Percentiles rank a stretch among this genome's conserved stretches.
These are phyloP conservation scores for Anagyrus pseudococci DNA, from an alignment of 2,888 invertebrate species.

Conservation along the genomic window DNA sequence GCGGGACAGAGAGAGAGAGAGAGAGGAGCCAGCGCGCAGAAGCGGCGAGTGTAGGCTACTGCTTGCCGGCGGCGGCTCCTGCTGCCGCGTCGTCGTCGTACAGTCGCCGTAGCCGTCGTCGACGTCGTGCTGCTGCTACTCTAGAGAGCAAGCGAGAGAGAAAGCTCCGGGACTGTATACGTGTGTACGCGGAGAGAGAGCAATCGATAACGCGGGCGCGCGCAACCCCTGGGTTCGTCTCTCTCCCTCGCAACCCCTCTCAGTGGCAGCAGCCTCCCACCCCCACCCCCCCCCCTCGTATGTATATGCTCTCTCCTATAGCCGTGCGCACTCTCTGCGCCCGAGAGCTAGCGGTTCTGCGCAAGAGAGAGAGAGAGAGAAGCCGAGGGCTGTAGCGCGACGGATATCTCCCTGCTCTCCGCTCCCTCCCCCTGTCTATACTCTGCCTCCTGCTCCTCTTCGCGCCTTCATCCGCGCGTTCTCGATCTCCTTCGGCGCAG, in stretches of 20 bases:
- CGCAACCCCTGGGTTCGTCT: not conserved
- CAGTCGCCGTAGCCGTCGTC: too few relatives aligned
- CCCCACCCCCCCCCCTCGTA: not conserved
- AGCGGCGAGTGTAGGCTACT: not conserved
- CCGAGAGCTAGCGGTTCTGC: slow-evolving; percentile 4
- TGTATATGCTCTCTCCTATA: not conserved
- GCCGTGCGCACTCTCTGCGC: not conserved
- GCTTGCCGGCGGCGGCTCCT: not conserved
- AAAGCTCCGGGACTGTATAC: too few relatives aligned
- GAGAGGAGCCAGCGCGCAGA: too few relatives aligned
- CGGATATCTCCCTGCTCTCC: too few relatives aligned
- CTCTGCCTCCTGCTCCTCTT: too few relatives aligned
- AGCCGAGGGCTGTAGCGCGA: slow-evolving; percentile 3
- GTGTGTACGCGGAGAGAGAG: slow-evolving; percentile 17
- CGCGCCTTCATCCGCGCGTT: too few relatives aligned
- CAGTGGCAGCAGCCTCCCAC: not conserved
- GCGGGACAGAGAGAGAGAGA: slow-evolving; percentile 16
- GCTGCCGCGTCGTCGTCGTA: not conserved
- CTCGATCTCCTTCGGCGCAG: too few relatives aligned
- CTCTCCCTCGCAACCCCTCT: slow-evolving; percentile 1
- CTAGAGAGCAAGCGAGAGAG: too few relatives aligned
- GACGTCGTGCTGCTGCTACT: too few relatives aligned
- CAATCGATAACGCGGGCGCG: slow-evolving; percentile 19
- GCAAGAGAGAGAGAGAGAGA: too few relatives aligned
- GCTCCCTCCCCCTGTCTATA: too few relatives aligned